These are phyloP conservation scores for Dimorphilus gyrociliatus DNA, from an alignment of 2,888 invertebrate genomes.

Conservation along the genomic window DNA sequence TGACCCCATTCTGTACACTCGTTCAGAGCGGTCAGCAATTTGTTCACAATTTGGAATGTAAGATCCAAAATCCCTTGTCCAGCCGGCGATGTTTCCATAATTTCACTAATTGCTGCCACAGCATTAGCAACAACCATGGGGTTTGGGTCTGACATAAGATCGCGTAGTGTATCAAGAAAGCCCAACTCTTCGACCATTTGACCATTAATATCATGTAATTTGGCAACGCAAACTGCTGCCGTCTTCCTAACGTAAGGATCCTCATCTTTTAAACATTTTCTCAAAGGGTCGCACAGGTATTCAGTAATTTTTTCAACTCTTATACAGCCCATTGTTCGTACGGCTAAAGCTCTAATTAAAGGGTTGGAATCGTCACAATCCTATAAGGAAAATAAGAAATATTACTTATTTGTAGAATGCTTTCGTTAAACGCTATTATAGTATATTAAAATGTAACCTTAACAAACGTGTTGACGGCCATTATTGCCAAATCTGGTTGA, in stretches of 20 bases:
- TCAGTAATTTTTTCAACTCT: constrained; percentile 99
- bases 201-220: constrained; percentile 84
- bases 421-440: no score
- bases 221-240: constrained; percentile 97
- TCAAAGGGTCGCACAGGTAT: constrained; percentile 89
- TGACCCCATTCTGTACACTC: constrained; percentile 83
- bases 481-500: constrained; percentile 98
- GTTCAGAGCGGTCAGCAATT: constrained; percentile 87
- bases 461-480: constrained; percentile 99
- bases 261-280: constrained; percentile 49
- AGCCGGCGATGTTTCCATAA: constrained; percentile 86
- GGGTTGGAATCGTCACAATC: constrained; percentile 99
- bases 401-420: no score
- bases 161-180: constrained; percentile 87
- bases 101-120: constrained; percentile 92
- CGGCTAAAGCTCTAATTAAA: constrained; percentile 88
- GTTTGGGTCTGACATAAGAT: constrained; percentile 92
- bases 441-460: constrained; percentile 66
- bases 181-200: constrained; percentile 65
- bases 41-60: constrained; percentile 94
- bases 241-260: constrained; percentile 59
- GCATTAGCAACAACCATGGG: constrained; percentile 99
- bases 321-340: constrained; percentile 98
- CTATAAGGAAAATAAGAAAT: constrained; percentile 42
- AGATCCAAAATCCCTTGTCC: constrained; percentile 88